Conservation (phyloP, 2,888 invertebrate species). For the Mactromeris polynyma region DNA sequence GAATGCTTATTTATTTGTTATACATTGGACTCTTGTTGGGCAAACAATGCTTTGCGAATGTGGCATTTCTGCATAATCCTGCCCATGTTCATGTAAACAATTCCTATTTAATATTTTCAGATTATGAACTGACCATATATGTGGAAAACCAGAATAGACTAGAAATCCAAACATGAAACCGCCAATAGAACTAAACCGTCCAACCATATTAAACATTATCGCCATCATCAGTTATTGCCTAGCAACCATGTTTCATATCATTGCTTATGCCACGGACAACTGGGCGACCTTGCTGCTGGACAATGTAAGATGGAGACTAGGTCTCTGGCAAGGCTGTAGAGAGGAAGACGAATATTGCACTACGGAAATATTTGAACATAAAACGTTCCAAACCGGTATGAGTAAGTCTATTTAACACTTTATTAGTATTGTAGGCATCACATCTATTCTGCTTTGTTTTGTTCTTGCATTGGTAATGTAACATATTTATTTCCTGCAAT, state of each 20-base stretch:
- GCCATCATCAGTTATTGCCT: constrained; percentile 67
- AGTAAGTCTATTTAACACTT: constrained; percentile 44
- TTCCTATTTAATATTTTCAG: constrained; percentile 18
- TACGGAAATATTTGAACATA: constrained; percentile 61
- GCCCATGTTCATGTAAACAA: too few relatives aligned
- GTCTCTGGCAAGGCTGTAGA: constrained; percentile 66
- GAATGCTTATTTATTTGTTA: too few relatives aligned
- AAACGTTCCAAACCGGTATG: constrained; percentile 64
- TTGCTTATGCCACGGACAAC: constrained; percentile 66
- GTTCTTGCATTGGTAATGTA: too few relatives aligned
- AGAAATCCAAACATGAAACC: constrained; percentile 45
- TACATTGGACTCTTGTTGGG: too few relatives aligned
- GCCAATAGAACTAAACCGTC: constrained; percentile 64
- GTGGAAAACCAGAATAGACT: constrained; percentile 7
- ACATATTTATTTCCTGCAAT: too few relatives aligned
- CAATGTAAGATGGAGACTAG: constrained; percentile 56
- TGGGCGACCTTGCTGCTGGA: constrained; percentile 61
- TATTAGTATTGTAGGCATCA: not conserved
- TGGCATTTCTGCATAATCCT: too few relatives aligned
- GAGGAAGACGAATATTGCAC: constrained; percentile 46
- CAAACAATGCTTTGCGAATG: too few relatives aligned
- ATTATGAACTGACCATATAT: not conserved
- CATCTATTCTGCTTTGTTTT: too few relatives aligned
- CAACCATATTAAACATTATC: constrained; percentile 57
- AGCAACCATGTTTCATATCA: constrained; percentile 68